Conservation (phyloP, 30 jellyfish, hydroid and myxozoan genomes). For the Aurelia sp. region DNA sequence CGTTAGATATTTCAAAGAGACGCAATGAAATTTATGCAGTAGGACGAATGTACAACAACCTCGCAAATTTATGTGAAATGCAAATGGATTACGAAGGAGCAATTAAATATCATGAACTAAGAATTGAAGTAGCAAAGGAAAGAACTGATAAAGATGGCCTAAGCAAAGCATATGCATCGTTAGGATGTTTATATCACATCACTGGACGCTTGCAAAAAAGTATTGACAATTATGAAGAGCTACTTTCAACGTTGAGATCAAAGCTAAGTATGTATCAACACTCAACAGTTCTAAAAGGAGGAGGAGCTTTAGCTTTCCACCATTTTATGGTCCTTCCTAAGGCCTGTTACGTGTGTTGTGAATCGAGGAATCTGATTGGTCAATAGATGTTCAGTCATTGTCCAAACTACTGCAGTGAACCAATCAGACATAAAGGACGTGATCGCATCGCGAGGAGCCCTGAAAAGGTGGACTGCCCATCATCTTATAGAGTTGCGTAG, state of each 20-base stretch:
- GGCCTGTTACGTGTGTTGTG: no score
- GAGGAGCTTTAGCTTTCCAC: no score
- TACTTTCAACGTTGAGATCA: constrained; percentile 52
- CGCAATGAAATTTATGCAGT: constrained; percentile 76
- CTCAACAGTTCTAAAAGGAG: no score
- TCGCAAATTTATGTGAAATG: constrained; percentile 83
- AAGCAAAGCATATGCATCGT: constrained; percentile 76
- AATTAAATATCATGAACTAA: constrained; percentile 56
- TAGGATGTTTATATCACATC: constrained; percentile 79
- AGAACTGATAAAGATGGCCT: constrained; percentile 78
- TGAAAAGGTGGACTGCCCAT: no score
- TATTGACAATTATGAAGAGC: constrained; percentile 66
- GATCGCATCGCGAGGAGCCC: no score
- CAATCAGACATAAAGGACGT: no score
- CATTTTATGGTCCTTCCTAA: no score
- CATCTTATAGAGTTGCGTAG: no score
- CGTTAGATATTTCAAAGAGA: constrained; percentile 76
- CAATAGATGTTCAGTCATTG: no score
- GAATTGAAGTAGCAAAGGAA: constrained; percentile 80
- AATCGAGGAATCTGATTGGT: no score
- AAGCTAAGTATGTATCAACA: constrained; percentile 48
- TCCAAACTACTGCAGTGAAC: no score
- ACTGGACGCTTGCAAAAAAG: constrained; percentile 53
- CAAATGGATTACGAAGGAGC: constrained; percentile 87
- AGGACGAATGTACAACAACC: constrained; percentile 82